phyloP scores from a whole-genome alignment of 2,113 vertebrate species.

The Anolis sagrei region DNA sequence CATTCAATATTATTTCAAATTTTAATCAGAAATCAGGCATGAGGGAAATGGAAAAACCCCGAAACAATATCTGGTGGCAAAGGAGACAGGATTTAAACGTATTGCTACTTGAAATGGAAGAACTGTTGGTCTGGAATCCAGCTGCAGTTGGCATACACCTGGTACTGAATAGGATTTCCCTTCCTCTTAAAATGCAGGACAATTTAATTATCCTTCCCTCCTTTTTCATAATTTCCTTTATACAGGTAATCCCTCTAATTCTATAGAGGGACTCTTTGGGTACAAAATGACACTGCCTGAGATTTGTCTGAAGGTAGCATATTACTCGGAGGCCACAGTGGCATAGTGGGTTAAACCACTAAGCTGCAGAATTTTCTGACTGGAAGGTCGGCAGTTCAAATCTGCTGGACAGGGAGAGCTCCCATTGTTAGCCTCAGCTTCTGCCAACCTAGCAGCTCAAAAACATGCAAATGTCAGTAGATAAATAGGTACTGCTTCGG shows the following conservation, averaged over 20 bases:
- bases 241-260: neutral
- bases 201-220: neutral
- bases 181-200: neutral
- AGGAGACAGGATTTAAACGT: neutral
- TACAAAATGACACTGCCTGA: neutral
- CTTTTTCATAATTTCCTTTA: too few relatives aligned
- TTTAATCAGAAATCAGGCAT: neutral
- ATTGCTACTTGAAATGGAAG: too few relatives aligned
- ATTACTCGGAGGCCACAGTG: too few relatives aligned
- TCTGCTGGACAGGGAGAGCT: too few relatives aligned
- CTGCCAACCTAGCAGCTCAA: too few relatives aligned
- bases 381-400: too few relatives aligned
- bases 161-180: neutral
- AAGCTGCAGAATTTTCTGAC: too few relatives aligned
- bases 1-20: neutral
- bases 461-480: too few relatives aligned
- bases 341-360: too few relatives aligned
- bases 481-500: too few relatives aligned
- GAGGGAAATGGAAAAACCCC: neutral
- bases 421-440: too few relatives aligned
- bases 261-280: neutral
- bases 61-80: neutral
- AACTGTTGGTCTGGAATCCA: neutral
- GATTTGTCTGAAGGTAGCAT: neutral
- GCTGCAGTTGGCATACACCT: neutral